Evolutionary conservation across 2,888 invertebrate genomes (phyloP), one percentile per base, ranked within the genome.

Genomic region (Melolontha melolontha): DNA sequence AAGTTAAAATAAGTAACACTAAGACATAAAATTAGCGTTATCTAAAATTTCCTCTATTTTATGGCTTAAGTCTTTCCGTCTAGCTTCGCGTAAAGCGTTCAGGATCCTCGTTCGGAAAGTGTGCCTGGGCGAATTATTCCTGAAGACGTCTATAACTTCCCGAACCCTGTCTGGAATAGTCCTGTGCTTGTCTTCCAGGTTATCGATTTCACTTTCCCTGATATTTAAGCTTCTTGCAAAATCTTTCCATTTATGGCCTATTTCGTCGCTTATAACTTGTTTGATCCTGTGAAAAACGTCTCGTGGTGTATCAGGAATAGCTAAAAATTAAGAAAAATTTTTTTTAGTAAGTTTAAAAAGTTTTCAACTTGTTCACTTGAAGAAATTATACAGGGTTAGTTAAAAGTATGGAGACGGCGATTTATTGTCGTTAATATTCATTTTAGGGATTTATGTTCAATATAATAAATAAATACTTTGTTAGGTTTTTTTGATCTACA

Each of bases 191-290:
- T 50, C 49, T 67, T 75, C 75, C 2, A 82, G 68, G 12, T 76
- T 68, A 64, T 82, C 81, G 11, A 83, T 79, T 42, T 72, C 34
- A 1, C 77, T 76, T 74, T 82, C 81, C 7, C 67, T 69, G 1
- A 82, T 63, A 0, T 65, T 41, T 27, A 83, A 64, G 8, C 69
- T 71, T 41, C 81, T 72, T 1, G 80, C 81, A 41, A 83, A 74
- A 12, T 79, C 78, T 39, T 73, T 75, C 81, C 82, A 82, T 44
- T 77, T 78, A 5, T 66, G 62, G 0, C 82, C 81, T 12, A 82
- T 76, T 34, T 77, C 73, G 12, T 65, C 17, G 41, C 73, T 70
- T 22, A 80, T 75, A 10, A 73, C 16, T 17, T 69, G 14, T 41
- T 75, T 65, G 0, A 75, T 75, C 66, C 70, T 72, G 5, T 47